Base-by-base conservation (phyloP, 1,140 invertebrate genomes). In the Lanistes nyassanus region DNA sequence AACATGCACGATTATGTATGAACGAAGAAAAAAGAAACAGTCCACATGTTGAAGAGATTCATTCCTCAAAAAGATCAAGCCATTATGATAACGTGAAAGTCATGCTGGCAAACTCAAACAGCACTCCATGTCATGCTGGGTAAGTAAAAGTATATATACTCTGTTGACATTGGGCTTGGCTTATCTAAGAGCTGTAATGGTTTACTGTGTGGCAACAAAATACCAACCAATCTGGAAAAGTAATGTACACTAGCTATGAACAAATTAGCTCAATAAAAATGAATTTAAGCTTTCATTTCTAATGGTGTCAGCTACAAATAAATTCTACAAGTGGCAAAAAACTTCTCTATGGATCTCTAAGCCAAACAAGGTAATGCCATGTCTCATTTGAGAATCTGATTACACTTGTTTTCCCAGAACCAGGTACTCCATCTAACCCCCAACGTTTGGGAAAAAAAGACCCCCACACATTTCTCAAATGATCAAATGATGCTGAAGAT, bases 171-270 rank as follows among this genome's bases (percentile, higher is more conserved):
- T 37, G 70, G 70, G 55, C 56, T 42, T 60, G 70, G 70, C 70
- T 72, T 72, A 72, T 72, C 70, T 72, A 72, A 34, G 70, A 72
- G 70, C 70, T 70, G 68, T 56, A 56, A 70, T 60, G 56, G 56
- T 26, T 26, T 9, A 26, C 23, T 26, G 13, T 62, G 60, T 34
- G 36, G 70, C 70, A 72, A 72, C 36, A 11, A 72, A 72, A 72
- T 60, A 31, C 21, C 29, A 1, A 47, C 13, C 56, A 11, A 60
- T 19, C n/a, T 9, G 13, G 56, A 23, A 60, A 60, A 60, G 56
- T 26, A 60, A 60, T 26, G n/a, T 31, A 11, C 23, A 26, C 56
- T 26, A 31, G 56, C 56, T 60, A 60, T 31, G 56, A 26, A 60
- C 56, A 60, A 6, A 47, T 47, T 47, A 47, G 42, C 42, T 47